Evolutionary conservation across 2,113 vertebrate genomes (phyloP).

Genomic region (Oncorhynchus keta): DNA sequence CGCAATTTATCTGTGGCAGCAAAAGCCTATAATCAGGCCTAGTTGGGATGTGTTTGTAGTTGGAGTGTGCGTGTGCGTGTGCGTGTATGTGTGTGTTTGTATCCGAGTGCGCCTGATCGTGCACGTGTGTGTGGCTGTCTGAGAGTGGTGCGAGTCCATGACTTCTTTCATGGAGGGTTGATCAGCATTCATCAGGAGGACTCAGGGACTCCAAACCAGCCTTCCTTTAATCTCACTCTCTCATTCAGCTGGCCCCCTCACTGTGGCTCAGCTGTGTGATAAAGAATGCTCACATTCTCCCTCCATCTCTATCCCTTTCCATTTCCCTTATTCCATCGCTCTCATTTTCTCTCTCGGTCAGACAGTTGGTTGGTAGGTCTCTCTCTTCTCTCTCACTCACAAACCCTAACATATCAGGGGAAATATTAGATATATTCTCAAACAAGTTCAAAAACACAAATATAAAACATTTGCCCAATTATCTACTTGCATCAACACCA

Average conservation of each 20-base stretch:
- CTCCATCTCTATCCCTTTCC: constrained; percentile 35
- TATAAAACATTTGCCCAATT: constrained; percentile 47
- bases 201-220: constrained; percentile 74
- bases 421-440: background rate
- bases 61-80: background rate
- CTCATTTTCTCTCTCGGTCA: constrained; percentile 7
- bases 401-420: background rate
- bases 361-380: background rate
- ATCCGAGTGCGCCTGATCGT: constrained; percentile 49
- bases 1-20: constrained; percentile 73
- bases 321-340: background rate
- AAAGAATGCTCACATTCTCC: constrained; percentile 77
- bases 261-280: constrained; percentile 87
- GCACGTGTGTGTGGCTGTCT: constrained; percentile 29
- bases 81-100: background rate
- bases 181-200: constrained; percentile 90
- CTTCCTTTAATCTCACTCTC: constrained; percentile 88
- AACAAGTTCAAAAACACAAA: background rate
- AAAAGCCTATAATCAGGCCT: background rate
- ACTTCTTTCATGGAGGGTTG: constrained; percentile 83
- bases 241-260: constrained; percentile 81
- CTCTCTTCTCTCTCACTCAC: constrained; percentile 19
- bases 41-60: background rate
- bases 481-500: constrained; percentile 12
- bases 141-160: constrained; percentile 78